Percentiles rank a stretch among this genome's conserved stretches.
Conservation (phyloP, 64 coral and sea anemone genomes). For the Orbicella faveolata region DNA sequence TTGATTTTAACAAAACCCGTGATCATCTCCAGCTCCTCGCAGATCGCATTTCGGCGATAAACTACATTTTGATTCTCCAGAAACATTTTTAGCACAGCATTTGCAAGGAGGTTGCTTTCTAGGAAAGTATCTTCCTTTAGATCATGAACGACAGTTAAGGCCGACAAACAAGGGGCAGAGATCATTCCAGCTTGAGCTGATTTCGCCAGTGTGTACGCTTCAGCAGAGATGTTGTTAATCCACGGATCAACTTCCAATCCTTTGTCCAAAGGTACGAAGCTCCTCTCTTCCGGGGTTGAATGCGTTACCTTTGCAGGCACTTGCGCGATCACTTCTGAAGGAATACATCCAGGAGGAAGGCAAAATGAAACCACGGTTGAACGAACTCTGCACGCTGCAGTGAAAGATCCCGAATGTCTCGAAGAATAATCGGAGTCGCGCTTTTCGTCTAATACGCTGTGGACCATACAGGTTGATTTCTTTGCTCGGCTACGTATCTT, state of each 20-base stretch:
- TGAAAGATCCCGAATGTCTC: background rate
- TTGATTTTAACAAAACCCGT: constrained; percentile 4
- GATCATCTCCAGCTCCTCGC: background rate
- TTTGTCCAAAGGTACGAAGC: background rate
- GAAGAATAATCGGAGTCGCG: background rate
- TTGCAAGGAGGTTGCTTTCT: background rate
- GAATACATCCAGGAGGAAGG: constrained; percentile 11
- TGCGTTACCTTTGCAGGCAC: background rate
- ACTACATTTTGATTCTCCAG: background rate
- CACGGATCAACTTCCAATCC: background rate
- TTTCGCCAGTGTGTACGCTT: background rate
- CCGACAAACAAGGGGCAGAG: background rate
- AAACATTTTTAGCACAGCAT: background rate
- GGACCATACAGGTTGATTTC: background rate
- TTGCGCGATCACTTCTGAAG: background rate
- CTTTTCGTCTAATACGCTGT: background rate
- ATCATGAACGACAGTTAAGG: background rate
- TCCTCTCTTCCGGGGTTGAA: background rate
- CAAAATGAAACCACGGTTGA: background rate
- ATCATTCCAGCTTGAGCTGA: background rate
- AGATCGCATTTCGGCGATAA: constrained; percentile 17
- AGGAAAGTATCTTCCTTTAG: background rate
- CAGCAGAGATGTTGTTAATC: background rate
- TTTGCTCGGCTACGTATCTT: too few species aligned
- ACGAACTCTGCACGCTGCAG: background rate